Percentiles rank a stretch among this genome's conserved stretches.
phyloP scores from a whole-genome alignment of 2,888 invertebrate species.

The Crematogaster levior region DNA sequence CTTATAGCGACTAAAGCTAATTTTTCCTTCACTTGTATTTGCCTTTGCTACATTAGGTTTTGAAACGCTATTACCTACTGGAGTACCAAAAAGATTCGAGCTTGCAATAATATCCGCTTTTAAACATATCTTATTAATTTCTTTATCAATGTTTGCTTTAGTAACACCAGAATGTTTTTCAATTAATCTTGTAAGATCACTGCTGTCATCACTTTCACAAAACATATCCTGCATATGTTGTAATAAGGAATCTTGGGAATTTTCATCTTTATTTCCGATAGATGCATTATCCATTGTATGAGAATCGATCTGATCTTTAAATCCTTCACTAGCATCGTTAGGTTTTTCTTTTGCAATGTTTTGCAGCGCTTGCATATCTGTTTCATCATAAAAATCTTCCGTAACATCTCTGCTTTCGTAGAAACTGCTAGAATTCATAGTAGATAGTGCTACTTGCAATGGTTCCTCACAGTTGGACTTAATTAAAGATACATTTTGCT shows the following conservation, averaged over 20 bases:
- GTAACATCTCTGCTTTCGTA: slow-evolving; percentile 19
- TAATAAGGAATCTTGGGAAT: slow-evolving; percentile 79
- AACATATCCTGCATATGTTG: slow-evolving; percentile 82
- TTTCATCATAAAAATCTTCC: slow-evolving; percentile 35
- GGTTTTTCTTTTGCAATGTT: slow-evolving; percentile 43
- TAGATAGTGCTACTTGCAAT: slow-evolving; percentile 50
- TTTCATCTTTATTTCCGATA: slow-evolving; percentile 71
- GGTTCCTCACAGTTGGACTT: slow-evolving; percentile 63
- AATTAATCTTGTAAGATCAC: slow-evolving; percentile 78
- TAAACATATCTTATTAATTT: slow-evolving; percentile 76
- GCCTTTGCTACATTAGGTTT: slow-evolving; percentile 33
- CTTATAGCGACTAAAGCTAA: slow-evolving; percentile 77
- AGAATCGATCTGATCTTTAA: slow-evolving; percentile 28
- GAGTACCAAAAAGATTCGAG: not conserved
- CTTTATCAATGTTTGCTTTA: slow-evolving; percentile 77
- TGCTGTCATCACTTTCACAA: slow-evolving; percentile 81
- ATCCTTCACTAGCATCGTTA: not conserved
- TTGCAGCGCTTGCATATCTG: slow-evolving; percentile 14
- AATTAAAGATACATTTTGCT: slow-evolving; percentile 60
- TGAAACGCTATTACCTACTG: slow-evolving; percentile 35
- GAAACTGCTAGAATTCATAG: slow-evolving; percentile 51
- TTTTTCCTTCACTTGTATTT: slow-evolving; percentile 67
- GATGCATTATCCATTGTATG: slow-evolving; percentile 18
- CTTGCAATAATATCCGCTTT: slow-evolving; percentile 54
- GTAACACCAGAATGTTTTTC: slow-evolving; percentile 79